phyloP scores from a whole-genome alignment of 1,140 invertebrate species.

The Bathynomus jamesi region DNA sequence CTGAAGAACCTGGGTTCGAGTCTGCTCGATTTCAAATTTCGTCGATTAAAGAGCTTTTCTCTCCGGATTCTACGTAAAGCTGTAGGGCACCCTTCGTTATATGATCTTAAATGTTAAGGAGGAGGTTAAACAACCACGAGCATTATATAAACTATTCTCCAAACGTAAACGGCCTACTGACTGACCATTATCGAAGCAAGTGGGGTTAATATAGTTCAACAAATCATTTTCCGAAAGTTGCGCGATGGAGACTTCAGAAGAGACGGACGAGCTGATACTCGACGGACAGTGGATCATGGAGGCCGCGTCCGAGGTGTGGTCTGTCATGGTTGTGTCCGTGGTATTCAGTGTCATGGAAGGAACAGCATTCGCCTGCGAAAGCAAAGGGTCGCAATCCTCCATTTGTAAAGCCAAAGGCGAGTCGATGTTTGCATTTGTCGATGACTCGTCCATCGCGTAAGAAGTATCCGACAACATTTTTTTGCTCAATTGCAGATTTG shows the following conservation, averaged over 20 bases:
- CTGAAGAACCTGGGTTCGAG: no score
- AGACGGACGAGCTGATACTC: neutral
- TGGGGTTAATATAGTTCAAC: neutral
- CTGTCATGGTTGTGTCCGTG: neutral
- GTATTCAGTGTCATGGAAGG: neutral
- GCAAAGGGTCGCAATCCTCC: neutral
- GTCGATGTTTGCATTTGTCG: neutral
- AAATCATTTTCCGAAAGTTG: neutral
- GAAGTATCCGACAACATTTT: no score
- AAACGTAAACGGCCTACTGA: no score
- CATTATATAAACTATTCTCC: no score
- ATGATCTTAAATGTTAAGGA: no score
- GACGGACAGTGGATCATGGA: neutral
- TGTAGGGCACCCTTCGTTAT: no score
- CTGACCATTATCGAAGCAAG: neutral
- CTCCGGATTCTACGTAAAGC: no score
- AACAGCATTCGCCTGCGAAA: neutral
- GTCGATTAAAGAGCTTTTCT: no score
- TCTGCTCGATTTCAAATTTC: no score
- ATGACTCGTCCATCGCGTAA: neutral
- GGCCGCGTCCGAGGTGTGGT: neutral
- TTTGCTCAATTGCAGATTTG: no score
- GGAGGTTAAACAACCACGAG: no score
- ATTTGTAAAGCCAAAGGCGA: neutral
- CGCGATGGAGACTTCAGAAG: neutral